These are phyloP conservation scores for Bicyclus anynana DNA, from an alignment of 1,140 invertebrate species.

Conservation along the genomic window DNA sequence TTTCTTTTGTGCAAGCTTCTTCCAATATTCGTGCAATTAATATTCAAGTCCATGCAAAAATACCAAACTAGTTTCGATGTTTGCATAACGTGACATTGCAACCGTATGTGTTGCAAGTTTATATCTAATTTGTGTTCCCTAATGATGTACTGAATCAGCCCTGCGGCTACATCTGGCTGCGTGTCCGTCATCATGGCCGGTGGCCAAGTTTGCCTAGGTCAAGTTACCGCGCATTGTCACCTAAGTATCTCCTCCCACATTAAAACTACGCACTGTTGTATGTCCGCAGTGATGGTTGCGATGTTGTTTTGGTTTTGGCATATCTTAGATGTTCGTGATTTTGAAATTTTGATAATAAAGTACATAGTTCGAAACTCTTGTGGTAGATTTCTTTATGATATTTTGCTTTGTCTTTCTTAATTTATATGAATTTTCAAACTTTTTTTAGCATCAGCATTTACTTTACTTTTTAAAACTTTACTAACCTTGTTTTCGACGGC, in stretches of 20 bases:
- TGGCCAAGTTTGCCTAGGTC: constrained; percentile 28
- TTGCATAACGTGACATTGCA: constrained; percentile 3
- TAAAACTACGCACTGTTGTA: not conserved
- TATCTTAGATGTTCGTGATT: not conserved
- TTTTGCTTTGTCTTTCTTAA: too few species aligned
- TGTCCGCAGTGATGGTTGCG: not conserved
- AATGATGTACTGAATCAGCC: constrained; percentile 6
- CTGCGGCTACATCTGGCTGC: constrained; percentile 7
- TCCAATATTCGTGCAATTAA: not conserved
- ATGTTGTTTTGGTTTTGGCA: not conserved
- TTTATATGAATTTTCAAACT: too few species aligned
- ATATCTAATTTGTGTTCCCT: not conserved
- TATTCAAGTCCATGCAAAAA: not conserved
- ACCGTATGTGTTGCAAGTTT: not conserved
- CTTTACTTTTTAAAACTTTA: too few species aligned
- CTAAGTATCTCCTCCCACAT: not conserved
- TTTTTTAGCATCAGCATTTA: too few species aligned
- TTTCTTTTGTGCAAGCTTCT: too few species aligned
- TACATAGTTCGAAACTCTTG: too few species aligned
- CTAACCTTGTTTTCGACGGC: too few species aligned
- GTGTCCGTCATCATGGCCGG: constrained; percentile 27
- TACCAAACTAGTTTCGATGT: constrained; percentile 6
- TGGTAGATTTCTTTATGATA: too few species aligned
- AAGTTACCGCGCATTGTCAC: constrained; percentile 5
- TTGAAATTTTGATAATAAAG: not conserved